A percentile compares a stretch with the other conserved stretches of the same genome.
Evolutionary conservation across 2,113 vertebrate species (phyloP).

Genomic region (Pelodiscus sinensis): DNA sequence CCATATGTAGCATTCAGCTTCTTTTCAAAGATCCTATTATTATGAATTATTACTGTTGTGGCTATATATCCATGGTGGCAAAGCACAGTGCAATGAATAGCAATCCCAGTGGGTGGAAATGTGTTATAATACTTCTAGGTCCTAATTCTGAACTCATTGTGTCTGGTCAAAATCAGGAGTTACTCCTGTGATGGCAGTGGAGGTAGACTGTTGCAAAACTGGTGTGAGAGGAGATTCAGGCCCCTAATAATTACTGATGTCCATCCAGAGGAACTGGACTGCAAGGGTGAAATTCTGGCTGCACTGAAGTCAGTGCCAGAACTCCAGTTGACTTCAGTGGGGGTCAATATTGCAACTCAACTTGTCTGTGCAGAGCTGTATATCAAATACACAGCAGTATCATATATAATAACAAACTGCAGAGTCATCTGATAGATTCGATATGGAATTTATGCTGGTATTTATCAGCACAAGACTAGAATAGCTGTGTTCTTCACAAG

Average conservation of each 20-base stretch:
- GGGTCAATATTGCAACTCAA: neutral
- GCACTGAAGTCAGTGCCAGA: neutral
- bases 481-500: neutral
- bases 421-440: neutral
- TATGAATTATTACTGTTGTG: neutral
- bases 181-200: neutral
- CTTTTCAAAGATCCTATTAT: neutral
- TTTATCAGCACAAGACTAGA: neutral
- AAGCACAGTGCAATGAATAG: neutral
- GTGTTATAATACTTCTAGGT: rapidly evolving
- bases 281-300: neutral
- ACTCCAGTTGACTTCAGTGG: neutral
- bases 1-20: rapidly evolving
- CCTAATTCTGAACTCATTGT: neutral
- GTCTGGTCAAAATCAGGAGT: neutral
- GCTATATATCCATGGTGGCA: neutral
- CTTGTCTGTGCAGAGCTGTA: neutral
- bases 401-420: neutral
- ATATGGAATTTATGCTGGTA: neutral
- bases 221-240: neutral
- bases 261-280: neutral
- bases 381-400: neutral
- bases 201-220: neutral
- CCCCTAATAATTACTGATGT: neutral
- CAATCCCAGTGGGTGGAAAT: rapidly evolving